Evolutionary conservation across 2,113 vertebrate genomes (phyloP).

Genomic region (Ameiurus melas): DNA sequence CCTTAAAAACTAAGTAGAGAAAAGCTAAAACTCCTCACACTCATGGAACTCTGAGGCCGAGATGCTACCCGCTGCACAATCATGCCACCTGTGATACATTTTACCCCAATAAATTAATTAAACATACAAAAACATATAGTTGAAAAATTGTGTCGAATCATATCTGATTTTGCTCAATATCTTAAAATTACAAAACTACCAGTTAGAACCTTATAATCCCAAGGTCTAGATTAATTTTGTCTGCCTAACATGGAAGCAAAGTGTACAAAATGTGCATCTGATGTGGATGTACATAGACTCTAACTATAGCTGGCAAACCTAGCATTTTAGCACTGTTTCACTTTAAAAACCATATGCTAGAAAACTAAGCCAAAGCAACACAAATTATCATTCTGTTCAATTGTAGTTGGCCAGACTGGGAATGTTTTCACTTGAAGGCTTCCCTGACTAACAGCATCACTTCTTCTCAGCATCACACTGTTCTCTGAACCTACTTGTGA

Average conservation of each 20-base stretch:
- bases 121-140: background rate
- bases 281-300: background rate
- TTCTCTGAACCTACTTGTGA: conserved; percentile 3
- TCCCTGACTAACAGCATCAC: background rate
- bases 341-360: background rate
- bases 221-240: background rate
- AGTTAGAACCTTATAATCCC: background rate
- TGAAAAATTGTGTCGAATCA: background rate
- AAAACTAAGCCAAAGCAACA: background rate
- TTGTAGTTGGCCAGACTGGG: background rate
- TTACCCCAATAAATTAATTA: background rate
- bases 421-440: background rate
- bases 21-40: no score
- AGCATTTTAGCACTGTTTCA: background rate
- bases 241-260: background rate
- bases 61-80: no score
- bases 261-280: background rate
- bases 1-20: no score
- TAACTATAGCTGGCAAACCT: background rate
- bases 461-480: background rate
- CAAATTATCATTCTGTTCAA: background rate
- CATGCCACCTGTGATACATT: no score
- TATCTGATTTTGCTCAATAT: background rate
- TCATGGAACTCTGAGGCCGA: no score
- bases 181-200: background rate